Percentiles rank a stretch among this genome's conserved stretches.
Conservation (phyloP, 2,888 invertebrate genomes). For the Meganola albula region DNA sequence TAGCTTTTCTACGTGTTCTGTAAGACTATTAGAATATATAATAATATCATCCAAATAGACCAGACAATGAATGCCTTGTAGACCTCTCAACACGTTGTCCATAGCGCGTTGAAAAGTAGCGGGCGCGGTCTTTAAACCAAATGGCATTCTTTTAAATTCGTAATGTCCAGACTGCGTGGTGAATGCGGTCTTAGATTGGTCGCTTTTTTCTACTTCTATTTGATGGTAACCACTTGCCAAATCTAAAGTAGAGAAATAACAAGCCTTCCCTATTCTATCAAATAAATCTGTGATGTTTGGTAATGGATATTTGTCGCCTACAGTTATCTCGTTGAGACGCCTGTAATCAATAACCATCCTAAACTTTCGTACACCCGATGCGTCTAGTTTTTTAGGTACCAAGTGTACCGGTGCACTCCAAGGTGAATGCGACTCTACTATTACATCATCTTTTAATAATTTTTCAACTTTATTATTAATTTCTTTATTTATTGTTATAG, state of each 20-base stretch:
- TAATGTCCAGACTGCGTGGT: slow-evolving; percentile 2
- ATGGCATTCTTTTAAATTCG: slow-evolving; percentile 16
- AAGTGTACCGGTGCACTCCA: slow-evolving; percentile 2
- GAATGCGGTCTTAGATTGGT: slow-evolving; percentile 2
- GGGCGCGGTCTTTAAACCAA: slow-evolving; percentile 6
- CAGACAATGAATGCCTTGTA: slow-evolving; percentile 1
- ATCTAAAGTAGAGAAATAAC: slow-evolving; percentile 1
- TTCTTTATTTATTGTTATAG: not conserved
- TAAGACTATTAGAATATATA: not conserved
- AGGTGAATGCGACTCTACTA: not conserved
- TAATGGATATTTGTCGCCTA: slow-evolving; percentile 17
- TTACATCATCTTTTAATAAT: not conserved
- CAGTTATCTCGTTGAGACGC: slow-evolving; percentile 20
- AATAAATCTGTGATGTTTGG: slow-evolving; percentile 19
- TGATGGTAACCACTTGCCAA: slow-evolving; percentile 14
- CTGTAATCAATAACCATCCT: slow-evolving; percentile 42
- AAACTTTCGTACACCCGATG: slow-evolving; percentile 1
- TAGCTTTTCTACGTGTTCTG: slow-evolving; percentile 2
- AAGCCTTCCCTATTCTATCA: slow-evolving; percentile 17
- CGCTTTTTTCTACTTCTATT: slow-evolving; percentile 4
- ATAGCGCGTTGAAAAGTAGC: slow-evolving; percentile 3
- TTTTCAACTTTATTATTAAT: slow-evolving; percentile 2
- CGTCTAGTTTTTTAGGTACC: slow-evolving; percentile 3
- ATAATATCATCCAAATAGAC: slow-evolving; percentile 6
- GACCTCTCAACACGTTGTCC: slow-evolving; percentile 3